phyloP scores from a whole-genome alignment of 2,888 invertebrate genomes.

The Tineola bisselliella region DNA sequence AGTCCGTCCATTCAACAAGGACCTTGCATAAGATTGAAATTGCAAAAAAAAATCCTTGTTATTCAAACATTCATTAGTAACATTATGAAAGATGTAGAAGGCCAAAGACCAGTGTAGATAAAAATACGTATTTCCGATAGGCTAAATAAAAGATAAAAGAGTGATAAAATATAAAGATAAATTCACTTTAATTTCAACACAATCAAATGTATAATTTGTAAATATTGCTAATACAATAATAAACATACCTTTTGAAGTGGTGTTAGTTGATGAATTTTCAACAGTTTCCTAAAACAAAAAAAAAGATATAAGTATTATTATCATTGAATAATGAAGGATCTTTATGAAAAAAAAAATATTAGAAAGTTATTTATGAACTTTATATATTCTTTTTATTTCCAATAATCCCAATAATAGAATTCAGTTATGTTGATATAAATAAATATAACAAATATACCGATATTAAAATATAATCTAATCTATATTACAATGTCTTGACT shows the following conservation, averaged over 20 bases:
- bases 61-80: neutral
- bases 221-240: neutral
- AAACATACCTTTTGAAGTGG: conserved; percentile 46
- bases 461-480: too few relatives aligned
- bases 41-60: neutral
- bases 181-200: neutral
- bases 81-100: neutral
- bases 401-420: too few relatives aligned
- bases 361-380: too few relatives aligned
- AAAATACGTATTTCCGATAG: neutral
- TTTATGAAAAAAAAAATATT: too few relatives aligned
- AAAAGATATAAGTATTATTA: too few relatives aligned
- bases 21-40: neutral
- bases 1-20: neutral
- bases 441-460: too few relatives aligned
- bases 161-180: neutral
- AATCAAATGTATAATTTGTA: neutral
- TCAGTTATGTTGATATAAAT: too few relatives aligned
- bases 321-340: neutral
- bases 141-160: neutral
- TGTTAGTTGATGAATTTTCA: conserved; percentile 40
- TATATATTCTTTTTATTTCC: too few relatives aligned
- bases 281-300: conserved; percentile 38
- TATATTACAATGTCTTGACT: too few relatives aligned
- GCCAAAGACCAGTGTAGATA: neutral